Base-by-base conservation (phyloP, 1,140 invertebrate species). In the Drosophila arawakana region DNA sequence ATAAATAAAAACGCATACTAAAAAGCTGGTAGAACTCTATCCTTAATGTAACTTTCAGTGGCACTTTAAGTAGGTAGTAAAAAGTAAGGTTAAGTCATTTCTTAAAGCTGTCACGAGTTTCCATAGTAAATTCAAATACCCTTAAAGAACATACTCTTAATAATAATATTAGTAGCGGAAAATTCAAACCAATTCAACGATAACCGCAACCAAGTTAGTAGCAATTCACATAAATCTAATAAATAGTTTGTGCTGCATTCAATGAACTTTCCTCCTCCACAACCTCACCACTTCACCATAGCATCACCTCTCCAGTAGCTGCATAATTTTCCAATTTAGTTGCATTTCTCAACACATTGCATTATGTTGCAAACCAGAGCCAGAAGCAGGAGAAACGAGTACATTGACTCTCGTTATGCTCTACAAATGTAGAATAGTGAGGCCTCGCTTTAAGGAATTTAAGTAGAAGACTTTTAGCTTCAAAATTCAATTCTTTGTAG, bases 131-230 rank as follows among this genome's bases (percentile, higher is more conserved):
- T n/a, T n/a, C 25, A 10, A 15, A 43, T 50, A 43, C 37, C 35
- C 37, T 43, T 0, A 2, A 10, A 63, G 49, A 54, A 35, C 52
- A 63, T 21, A 25, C n/a, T 34, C 11, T 15, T 72, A 81, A 63
- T 11, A 9, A 25, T 34, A 4, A 52, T 75, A 81, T 76, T 76
- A 78, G 75, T 73, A 62, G 73, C 54, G 73, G 69, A 86, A 86
- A 86, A 86, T 88, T 88, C 80, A 88, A 86, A 86, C 88, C 83
- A 86, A 86, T 82, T 88, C 83, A 79, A 79, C 75, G 61, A 78
- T 76, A 71, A 79, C 83, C 83, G 61, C 82, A 81, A 71, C 63
- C 61, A 66, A 61, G 46, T 70, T 59, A 25, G 59, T 73, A 39
- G 35, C 46, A 52, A 68, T 63, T 72, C 69, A 63, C 72, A 76